Percentiles rank a stretch among this genome's conserved stretches.
These are phyloP conservation scores for Nannoperca australis DNA, from an alignment of 2,797 vertebrate genomes.

Conservation along the genomic window DNA sequence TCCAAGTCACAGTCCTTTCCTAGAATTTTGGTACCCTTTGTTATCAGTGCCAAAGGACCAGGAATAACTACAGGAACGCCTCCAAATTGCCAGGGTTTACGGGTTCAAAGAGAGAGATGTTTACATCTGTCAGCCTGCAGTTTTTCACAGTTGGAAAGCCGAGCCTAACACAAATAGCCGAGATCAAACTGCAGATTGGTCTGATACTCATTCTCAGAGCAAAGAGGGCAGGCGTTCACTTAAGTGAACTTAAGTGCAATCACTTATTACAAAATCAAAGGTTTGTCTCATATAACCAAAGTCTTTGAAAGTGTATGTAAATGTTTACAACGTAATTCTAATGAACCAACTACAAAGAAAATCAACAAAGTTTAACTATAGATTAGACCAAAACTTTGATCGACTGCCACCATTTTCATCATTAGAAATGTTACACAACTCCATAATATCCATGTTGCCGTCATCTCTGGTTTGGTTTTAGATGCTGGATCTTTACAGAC, in stretches of 20 bases:
- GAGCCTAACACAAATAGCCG: background rate
- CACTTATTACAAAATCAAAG: background rate
- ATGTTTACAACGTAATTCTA: background rate
- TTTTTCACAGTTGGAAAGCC: conserved; percentile 32
- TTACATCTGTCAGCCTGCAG: conserved; percentile 33
- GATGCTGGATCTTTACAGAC: background rate
- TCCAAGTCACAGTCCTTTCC: background rate
- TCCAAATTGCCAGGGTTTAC: conserved; percentile 29
- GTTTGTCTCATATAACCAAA: background rate
- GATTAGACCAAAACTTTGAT: background rate
- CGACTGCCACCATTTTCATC: background rate
- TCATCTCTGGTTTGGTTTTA: background rate
- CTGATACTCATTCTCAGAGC: background rate
- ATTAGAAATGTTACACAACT: background rate
- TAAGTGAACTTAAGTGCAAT: no score
- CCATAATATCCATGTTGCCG: background rate
- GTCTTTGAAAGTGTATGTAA: background rate
- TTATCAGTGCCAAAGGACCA: background rate
- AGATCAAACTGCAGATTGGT: conserved; percentile 10
- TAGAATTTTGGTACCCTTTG: background rate
- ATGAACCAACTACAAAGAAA: background rate
- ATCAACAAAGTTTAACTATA: background rate
- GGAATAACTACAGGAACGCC: conserved; percentile 1
- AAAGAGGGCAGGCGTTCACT: background rate
- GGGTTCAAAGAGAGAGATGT: conserved; percentile 23